Evolutionary conservation across 2,797 vertebrate genomes (phyloP).

Genomic region (Bradypodion ventrale): DNA sequence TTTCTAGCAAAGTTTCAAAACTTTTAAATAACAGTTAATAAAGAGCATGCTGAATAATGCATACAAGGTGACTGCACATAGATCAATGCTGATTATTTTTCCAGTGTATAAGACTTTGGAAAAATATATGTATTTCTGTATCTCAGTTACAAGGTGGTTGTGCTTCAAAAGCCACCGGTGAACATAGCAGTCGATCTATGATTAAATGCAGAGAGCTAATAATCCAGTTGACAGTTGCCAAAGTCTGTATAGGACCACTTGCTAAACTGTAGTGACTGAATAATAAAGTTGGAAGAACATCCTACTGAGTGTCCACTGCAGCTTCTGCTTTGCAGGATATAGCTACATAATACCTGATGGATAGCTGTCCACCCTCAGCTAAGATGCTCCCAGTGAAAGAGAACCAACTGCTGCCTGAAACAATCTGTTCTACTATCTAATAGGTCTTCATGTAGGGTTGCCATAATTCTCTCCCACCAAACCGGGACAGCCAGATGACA

Average conservation of each 20-base stretch:
- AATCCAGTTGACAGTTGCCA: neutral
- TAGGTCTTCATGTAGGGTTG: neutral
- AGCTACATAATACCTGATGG: neutral
- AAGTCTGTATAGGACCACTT: neutral
- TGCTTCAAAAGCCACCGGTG: neutral
- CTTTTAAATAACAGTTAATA: constrained; percentile 55
- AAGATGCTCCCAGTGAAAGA: neutral
- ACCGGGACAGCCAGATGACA: too few relatives aligned
- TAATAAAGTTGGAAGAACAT: neutral
- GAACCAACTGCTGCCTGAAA: too few relatives aligned
- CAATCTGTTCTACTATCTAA: neutral
- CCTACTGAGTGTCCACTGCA: neutral
- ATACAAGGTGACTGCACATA: constrained; percentile 62
- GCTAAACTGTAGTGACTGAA: neutral
- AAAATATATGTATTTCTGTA: neutral
- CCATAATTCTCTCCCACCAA: too few relatives aligned
- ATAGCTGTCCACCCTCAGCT: neutral
- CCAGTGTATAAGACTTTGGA: constrained; percentile 63
- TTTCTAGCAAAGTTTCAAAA: constrained; percentile 52
- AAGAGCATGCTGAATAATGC: constrained; percentile 66
- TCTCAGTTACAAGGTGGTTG: constrained; percentile 27
- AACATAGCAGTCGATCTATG: neutral
- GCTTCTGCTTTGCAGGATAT: neutral
- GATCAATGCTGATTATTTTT: constrained; percentile 64
- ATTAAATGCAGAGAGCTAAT: neutral